Percentiles rank a stretch among this genome's conserved stretches.
Conservation (phyloP, 2,113 vertebrate species). For the Sylvia atricapilla region DNA sequence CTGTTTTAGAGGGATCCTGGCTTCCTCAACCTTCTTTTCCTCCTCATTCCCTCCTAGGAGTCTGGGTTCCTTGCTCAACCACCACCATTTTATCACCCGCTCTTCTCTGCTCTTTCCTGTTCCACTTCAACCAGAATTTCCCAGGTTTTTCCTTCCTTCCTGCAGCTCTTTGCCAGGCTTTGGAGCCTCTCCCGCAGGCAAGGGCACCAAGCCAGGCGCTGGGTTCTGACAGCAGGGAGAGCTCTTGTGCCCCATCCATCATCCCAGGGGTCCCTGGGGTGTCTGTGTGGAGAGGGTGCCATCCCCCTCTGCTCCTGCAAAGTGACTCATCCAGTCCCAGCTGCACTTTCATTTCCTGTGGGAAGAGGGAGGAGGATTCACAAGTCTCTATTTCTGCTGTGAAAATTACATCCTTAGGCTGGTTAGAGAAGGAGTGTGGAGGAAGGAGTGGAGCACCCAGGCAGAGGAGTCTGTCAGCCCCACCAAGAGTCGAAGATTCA, state of each 20-base stretch:
- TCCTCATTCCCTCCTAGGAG: neutral
- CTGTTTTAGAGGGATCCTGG: neutral
- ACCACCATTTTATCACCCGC: neutral
- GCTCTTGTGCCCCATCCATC: neutral
- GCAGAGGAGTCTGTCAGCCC: neutral
- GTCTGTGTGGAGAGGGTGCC: neutral
- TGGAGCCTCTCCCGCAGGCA: neutral
- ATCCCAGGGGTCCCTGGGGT: rapidly evolving
- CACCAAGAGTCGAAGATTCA: neutral
- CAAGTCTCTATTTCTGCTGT: neutral
- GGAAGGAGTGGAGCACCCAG: neutral
- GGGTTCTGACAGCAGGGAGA: neutral
- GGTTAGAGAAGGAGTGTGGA: neutral
- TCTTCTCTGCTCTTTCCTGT: neutral
- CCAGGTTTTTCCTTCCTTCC: neutral
- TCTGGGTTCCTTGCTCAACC: neutral
- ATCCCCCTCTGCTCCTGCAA: neutral
- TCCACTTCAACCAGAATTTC: neutral
- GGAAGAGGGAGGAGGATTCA: neutral
- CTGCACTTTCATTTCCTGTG: neutral
- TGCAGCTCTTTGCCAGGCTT: neutral
- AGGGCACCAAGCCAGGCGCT: rapidly evolving
- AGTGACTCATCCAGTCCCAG: constrained; percentile 50
- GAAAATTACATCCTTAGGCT: neutral
- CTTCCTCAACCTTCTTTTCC: neutral